phyloP scores from a whole-genome alignment of 2,113 vertebrate genomes.

The Phylloscopus trochilus region DNA sequence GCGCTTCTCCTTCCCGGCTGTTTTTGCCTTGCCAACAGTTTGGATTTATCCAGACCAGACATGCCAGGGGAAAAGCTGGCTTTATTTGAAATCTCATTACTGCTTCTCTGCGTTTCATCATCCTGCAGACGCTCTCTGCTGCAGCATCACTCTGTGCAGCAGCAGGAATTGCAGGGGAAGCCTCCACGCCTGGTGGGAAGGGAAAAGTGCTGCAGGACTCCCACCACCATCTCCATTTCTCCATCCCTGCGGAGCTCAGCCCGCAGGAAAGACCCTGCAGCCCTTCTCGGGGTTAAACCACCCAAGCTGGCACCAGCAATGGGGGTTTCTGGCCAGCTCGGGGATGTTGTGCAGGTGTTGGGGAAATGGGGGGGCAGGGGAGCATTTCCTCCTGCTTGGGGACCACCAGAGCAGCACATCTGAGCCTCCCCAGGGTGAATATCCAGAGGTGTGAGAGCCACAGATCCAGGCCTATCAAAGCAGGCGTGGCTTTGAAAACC shows the following conservation, averaged over 20 bases:
- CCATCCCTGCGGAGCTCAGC: neutral
- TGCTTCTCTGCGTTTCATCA: constrained; percentile 52
- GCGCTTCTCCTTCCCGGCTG: neutral
- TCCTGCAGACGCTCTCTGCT: neutral
- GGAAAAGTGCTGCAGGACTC: neutral
- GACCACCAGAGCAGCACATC: neutral
- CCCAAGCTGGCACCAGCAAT: neutral
- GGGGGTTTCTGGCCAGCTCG: neutral
- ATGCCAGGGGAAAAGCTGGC: constrained; percentile 22
- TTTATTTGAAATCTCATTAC: constrained; percentile 43
- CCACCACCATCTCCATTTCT: rapidly evolving
- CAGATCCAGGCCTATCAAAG: neutral
- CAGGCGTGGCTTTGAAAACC: neutral
- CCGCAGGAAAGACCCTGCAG: no score
- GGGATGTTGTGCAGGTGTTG: neutral
- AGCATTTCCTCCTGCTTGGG: neutral
- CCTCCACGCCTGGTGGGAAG: neutral
- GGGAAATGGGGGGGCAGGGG: neutral
- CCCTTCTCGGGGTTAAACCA: neutral
- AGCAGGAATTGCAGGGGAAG: constrained; percentile 14
- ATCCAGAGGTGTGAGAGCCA: neutral
- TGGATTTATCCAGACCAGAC: constrained; percentile 12
- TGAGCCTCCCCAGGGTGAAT: neutral
- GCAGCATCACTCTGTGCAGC: constrained; percentile 19
- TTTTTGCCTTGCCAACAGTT: neutral